These are phyloP conservation scores for Brotula barbata DNA, from an alignment of 2,797 vertebrate genomes.

Conservation along the genomic window DNA sequence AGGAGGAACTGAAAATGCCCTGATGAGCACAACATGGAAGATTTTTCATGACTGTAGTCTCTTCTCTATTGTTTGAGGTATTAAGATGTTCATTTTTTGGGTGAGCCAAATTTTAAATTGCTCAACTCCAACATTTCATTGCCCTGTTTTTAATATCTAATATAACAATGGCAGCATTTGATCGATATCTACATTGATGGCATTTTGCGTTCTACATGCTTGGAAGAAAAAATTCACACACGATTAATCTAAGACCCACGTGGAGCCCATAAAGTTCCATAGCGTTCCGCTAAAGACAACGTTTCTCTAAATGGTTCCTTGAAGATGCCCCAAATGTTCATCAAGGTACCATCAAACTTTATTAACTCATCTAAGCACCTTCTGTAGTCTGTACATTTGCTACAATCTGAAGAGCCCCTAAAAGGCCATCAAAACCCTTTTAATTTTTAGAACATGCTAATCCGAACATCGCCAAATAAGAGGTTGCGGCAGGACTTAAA, in stretches of 20 bases:
- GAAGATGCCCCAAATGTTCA: background rate
- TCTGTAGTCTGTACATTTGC: background rate
- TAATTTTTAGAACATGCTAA: background rate
- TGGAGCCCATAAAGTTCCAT: background rate
- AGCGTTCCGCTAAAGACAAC: background rate
- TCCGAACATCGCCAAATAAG: background rate
- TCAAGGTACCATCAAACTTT: background rate
- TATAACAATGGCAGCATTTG: too few relatives aligned
- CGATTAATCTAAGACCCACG: background rate
- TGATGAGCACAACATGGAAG: too few relatives aligned
- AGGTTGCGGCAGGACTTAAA: constrained; percentile 4
- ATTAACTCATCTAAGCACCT: background rate
- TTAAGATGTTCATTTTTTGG: too few relatives aligned
- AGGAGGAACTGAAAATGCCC: too few relatives aligned
- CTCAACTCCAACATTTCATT: too few relatives aligned
- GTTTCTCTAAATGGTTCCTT: background rate
- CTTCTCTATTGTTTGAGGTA: too few relatives aligned
- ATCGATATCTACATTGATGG: too few relatives aligned
- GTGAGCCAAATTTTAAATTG: too few relatives aligned
- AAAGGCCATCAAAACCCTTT: background rate
- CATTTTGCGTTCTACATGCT: too few relatives aligned
- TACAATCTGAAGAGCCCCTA: background rate
- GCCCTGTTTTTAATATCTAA: too few relatives aligned
- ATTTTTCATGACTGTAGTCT: too few relatives aligned
- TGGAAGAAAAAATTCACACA: too few relatives aligned